Evolutionary conservation across 2,888 invertebrate species (phyloP), one percentile per base, ranked within the genome.

Genomic region (Ferdinandea cuprea): DNA sequence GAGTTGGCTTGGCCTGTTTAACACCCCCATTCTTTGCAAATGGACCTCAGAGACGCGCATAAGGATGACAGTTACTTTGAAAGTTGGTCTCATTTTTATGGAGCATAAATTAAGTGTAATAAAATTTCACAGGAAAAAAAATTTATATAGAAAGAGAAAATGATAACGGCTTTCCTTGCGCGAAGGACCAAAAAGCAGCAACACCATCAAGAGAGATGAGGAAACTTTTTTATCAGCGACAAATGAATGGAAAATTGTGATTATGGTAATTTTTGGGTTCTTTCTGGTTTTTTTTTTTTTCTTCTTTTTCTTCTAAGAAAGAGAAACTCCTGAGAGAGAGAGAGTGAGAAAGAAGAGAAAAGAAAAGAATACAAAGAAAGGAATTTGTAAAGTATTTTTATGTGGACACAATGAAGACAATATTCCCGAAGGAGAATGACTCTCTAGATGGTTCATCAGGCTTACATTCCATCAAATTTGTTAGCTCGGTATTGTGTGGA

Each of bases 201-300:
- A 19, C 4, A 25, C 15, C 42, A 35, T 46, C 15, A 32, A 42
- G 46, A 52, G 46, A 77, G 59, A 81, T 80, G 71, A 66, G 32
- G 40, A 81, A 81, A 81, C 40, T 81, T 83, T 83, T 80, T 74
- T 69, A 72, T 78, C 83, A 78, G 61, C 66, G 72, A 73, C 78
- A 78, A 83, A 83, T 83, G 83, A 83, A 73, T 83, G 83, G 68
- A 83, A 83, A 78, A 83, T 68, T 83, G 83, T 83, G 77, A 78
- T 83, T 83, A 83, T 83, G 83, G 78, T 83, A 83, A 83, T 83
- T 72, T n/a, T 72, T 66, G 32, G 66, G 37, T 44, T 54, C 50
- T 59, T 35, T n/a, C n/a, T n/a, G n/a, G n/a, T n/a, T n/a, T n/a
- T n/a, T n/a, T n/a, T n/a, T n/a, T n/a, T n/a, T n/a, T n/a, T n/a